Evolutionary conservation across 1,140 invertebrate genomes (phyloP).

Genomic region (Ceratina japonica): DNA sequence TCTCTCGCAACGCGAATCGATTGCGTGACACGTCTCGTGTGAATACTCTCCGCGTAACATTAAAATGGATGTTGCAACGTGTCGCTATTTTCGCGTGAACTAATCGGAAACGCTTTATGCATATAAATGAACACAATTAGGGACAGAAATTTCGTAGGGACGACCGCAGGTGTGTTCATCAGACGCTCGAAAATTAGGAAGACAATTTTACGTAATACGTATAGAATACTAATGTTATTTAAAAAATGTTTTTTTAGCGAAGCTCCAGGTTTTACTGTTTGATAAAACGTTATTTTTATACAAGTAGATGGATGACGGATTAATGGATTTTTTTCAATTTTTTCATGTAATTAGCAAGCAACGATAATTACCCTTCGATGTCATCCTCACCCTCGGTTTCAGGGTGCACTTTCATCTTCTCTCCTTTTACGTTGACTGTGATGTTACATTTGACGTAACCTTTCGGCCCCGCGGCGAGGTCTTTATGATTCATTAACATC

Average conservation of each 20-base stretch:
- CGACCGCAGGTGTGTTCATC: neutral
- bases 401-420: slow-evolving; percentile 81
- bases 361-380: slow-evolving; percentile 83
- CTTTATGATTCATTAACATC: slow-evolving; percentile 84
- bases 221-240: too few species aligned
- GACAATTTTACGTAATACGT: too few species aligned
- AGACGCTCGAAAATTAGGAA: neutral
- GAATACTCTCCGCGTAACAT: neutral
- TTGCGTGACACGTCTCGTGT: neutral
- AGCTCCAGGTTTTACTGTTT: too few species aligned
- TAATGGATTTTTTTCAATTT: too few species aligned
- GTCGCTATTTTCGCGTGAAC: neutral
- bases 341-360: too few species aligned
- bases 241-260: neutral
- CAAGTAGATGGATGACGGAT: too few species aligned
- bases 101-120: neutral
- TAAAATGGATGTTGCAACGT: neutral
- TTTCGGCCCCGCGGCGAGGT: slow-evolving; percentile 82
- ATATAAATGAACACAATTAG: neutral
- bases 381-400: slow-evolving; percentile 84
- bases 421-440: slow-evolving; percentile 84
- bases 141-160: neutral
- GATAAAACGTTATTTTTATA: too few species aligned
- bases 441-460: slow-evolving; percentile 91
- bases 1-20: neutral